phyloP scores from a whole-genome alignment of 2,888 invertebrate species.

The Calliphora vomitoria region DNA sequence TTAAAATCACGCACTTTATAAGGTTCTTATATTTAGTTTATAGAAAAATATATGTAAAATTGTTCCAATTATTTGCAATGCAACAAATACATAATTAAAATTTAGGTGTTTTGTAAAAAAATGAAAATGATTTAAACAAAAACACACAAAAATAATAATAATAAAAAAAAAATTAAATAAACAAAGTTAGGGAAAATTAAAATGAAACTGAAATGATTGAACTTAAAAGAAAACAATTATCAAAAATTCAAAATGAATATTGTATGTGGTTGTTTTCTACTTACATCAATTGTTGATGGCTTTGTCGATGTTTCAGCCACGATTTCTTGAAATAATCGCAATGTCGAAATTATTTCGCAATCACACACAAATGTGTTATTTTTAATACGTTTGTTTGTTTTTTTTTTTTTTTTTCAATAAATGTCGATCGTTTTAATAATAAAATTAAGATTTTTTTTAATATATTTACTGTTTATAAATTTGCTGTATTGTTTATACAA shows the following conservation, averaged over 20 bases:
- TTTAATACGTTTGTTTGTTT: slow-evolving; percentile 28
- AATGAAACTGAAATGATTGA: not conserved
- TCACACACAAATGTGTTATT: slow-evolving; percentile 40
- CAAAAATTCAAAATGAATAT: slow-evolving; percentile 43
- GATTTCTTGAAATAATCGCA: slow-evolving; percentile 71
- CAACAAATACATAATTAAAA: too few relatives aligned
- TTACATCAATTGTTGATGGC: slow-evolving; percentile 82
- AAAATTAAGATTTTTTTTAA: not conserved
- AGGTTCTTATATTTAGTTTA: too few relatives aligned
- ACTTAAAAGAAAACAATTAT: slow-evolving; percentile 16
- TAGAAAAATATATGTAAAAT: too few relatives aligned
- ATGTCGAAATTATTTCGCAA: slow-evolving; percentile 48
- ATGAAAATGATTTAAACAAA: slow-evolving; percentile 20
- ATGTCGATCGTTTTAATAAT: slow-evolving; percentile 19
- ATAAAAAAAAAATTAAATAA: too few relatives aligned
- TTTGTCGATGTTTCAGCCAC: slow-evolving; percentile 81
- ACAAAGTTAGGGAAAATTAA: not conserved
- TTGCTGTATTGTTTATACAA: slow-evolving; percentile 22
- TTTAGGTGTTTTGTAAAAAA: not conserved
- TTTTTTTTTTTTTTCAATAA: slow-evolving; percentile 22
- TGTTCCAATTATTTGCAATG: too few relatives aligned
- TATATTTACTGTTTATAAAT: not conserved
- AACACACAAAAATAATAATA: too few relatives aligned
- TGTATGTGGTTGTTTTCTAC: slow-evolving; percentile 71
- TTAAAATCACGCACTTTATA: too few relatives aligned